Percentiles rank a stretch among this genome's conserved stretches.
Evolutionary conservation across 30 jellyfish, hydroid and myxozoan genomes (phyloP).

Genomic region (Hydractinia symbiolongicarpus): DNA sequence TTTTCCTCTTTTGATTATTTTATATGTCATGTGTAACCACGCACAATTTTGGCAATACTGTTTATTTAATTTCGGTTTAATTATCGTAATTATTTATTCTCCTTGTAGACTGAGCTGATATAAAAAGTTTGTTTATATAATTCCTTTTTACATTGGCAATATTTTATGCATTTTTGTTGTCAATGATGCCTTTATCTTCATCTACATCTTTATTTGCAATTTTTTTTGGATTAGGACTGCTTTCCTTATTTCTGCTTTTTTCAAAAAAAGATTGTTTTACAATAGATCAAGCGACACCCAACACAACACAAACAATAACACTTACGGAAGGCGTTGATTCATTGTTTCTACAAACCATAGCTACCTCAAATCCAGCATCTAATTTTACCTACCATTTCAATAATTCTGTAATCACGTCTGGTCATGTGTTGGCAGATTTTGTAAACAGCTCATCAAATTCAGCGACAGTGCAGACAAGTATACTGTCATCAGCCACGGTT

Average conservation of each 20-base stretch:
- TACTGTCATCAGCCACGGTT: neutral
- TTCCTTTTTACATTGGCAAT: no score
- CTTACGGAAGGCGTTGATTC: neutral
- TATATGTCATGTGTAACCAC: neutral
- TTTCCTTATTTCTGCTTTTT: no score
- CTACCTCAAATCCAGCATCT: constrained; percentile 10
- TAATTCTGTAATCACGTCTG: neutral
- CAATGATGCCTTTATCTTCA: no score
- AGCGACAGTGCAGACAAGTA: neutral
- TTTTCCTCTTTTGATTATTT: neutral
- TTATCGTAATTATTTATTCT: neutral
- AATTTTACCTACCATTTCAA: neutral
- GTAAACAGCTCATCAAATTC: neutral
- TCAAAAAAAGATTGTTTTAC: neutral
- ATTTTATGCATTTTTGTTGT: no score
- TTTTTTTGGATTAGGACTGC: no score
- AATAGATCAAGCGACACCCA: constrained; percentile 9
- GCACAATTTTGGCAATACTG: neutral
- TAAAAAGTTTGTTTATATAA: no score
- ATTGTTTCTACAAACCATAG: neutral
- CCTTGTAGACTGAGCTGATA: no score
- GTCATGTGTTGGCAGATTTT: neutral
- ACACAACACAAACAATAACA: neutral
- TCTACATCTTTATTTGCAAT: no score
- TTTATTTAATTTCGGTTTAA: neutral